These are phyloP conservation scores for Mohoua ochrocephala DNA, from an alignment of 2,113 vertebrate species.

Conservation along the genomic window DNA sequence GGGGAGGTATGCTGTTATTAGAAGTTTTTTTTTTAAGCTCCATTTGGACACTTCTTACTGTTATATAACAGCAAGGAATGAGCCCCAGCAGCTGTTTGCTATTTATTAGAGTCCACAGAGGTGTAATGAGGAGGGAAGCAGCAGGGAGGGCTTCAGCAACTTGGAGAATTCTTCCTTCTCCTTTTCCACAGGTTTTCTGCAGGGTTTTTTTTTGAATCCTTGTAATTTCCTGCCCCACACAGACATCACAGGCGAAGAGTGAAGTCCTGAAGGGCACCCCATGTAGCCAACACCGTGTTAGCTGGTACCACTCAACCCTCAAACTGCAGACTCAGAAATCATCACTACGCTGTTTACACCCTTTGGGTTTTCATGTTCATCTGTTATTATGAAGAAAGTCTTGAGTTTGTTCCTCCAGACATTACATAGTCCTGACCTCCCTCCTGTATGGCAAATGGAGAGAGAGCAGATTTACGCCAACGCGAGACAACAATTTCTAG, in stretches of 20 bases:
- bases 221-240: background rate
- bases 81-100: constrained; percentile 68
- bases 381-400: background rate
- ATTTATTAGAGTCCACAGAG: constrained; percentile 43
- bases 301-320: background rate
- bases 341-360: background rate
- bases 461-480: background rate
- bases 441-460: background rate
- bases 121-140: constrained; percentile 14
- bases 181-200: background rate
- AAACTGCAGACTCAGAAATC: background rate
- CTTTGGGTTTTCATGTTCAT: background rate
- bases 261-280: background rate
- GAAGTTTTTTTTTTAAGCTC: constrained; percentile 38
- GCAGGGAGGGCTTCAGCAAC: background rate
- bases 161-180: background rate
- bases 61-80: constrained; percentile 55
- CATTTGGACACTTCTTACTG: constrained; percentile 39
- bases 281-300: background rate
- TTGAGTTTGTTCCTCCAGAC: background rate
- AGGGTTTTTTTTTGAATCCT: background rate
- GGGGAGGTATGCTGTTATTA: constrained; percentile 65
- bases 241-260: background rate
- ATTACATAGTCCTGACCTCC: background rate
- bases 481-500: background rate